Evolutionary conservation across 30 jellyfish, hydroid and myxozoan genomes (phyloP), one percentile per base, ranked within the genome.

Genomic region (Aurelia sp.): DNA sequence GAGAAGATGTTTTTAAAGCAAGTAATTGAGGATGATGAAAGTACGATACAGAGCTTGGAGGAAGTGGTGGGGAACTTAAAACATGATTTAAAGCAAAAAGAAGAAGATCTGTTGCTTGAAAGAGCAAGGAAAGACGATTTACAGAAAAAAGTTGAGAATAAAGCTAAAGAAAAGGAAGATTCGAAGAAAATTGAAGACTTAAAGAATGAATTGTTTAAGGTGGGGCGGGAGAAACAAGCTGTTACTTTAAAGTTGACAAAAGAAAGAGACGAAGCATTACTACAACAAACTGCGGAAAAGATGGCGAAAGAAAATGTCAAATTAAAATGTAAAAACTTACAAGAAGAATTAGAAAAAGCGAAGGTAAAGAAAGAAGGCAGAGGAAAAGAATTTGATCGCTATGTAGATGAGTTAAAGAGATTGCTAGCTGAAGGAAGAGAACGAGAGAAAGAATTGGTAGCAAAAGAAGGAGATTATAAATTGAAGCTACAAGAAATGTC

Each of bases 221-320:
- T 83, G 3, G 81, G 75, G 24, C 59, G 92, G 40, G 92, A 83
- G 18, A 83, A 83, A 40, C 86, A 83, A 44, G 76, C 53, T 35
- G 80, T 59, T 35, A 53, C 27, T n/a, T 48, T 62, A 73, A 35
- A 48, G 19, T 44, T 83, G 33, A 63, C 82, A 19, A 83, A 70
- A 74, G 80, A 83, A 53, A 57, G 86, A 70, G 86, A 71, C 63
- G 92, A 70, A 16, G 87, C 82, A 5, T 22, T 83, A 15, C 22
- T 83, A 68, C 85, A 55, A 85, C 55, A 41, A 47, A 83, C 92
- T 4, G 76, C 86, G 1, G 92, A 83, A 33, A 83, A 69, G 67
- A 52, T 83, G 64, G 92, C 73, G 68, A 83, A 71, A 50, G 92
- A 83, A 13, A 83, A 83, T 47, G 20, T 83, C 30, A 83, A 83